Base-by-base conservation (phyloP, 2,797 vertebrate species). In the Pteronotus mesoamericanus region DNA sequence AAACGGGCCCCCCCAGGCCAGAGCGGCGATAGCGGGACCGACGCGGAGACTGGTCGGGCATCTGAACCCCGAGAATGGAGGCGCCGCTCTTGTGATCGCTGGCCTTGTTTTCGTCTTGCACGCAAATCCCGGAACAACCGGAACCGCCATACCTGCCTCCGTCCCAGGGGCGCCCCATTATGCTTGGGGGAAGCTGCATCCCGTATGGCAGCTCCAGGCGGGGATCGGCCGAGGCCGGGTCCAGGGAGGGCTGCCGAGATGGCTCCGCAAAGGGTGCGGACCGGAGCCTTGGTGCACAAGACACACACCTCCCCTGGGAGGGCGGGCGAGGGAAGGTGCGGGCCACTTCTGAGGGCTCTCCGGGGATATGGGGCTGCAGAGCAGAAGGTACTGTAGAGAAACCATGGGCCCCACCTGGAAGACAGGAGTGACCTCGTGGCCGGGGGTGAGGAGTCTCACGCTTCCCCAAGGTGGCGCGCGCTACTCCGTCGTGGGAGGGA, bases 91-190 rank as follows among this genome's bases (percentile, higher is more conserved):
- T 14, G 46, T 42, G 83, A 48, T 94, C 71, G 68, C 93, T 15
- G 86, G 90, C 97, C 97, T 96, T 96, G 89, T 96, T 96, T 96
- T 85, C 92, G 87, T 96, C 91, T 96, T 55, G 55, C 86, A 94
- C n/a, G 55, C 87, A 97, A 97, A 97, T 95, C 93, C 93, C 71
- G 59, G 91, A 97, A 96, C 77, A 82, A 86, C 91, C 83, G 55
- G 96, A 96, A 95, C 96, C 77, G 84, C 96, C 93, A 84, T 97
- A 87, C 93, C 77, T 15, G 83, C 64, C 71, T 59, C 84, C 46
- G 92, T 94, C 93, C 91, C 91, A 51, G 74, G 89, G 94, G 95
- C 46, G 42, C 92, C 90, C 86, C 69, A 59, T 51, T 82, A 48
- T 24, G 83, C 64, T 9, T 6, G 37, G 39, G 18, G 78, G 74